These are phyloP conservation scores for Lampropteryx suffumata DNA, from an alignment of 2,888 invertebrate species.

Conservation along the genomic window DNA sequence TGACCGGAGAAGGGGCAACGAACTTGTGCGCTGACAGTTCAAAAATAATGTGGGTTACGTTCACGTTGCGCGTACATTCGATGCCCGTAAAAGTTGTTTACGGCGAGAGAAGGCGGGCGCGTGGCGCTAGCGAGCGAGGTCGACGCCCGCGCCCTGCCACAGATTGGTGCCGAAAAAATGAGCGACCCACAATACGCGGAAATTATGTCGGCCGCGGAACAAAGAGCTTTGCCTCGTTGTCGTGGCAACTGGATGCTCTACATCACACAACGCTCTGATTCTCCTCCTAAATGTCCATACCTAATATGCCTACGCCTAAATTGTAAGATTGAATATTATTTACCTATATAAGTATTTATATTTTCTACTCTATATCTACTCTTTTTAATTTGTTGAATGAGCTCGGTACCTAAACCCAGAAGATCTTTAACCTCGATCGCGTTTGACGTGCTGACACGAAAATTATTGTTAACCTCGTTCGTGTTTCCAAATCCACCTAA, in stretches of 20 bases:
- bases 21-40: conserved; percentile 80
- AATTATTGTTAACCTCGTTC: conserved; percentile 30
- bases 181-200: conserved; percentile 73
- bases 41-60: conserved; percentile 83
- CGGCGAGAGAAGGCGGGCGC: conserved; percentile 59
- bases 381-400: too few species aligned
- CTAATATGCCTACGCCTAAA: conserved; percentile 16
- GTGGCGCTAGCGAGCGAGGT: conserved; percentile 60
- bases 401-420: conserved; percentile 1
- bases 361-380: too few species aligned
- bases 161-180: conserved; percentile 78
- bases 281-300: conserved; percentile 7
- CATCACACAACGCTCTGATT: conserved; percentile 22
- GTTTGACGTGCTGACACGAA: conserved; percentile 10
- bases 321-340: too few species aligned
- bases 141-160: conserved; percentile 66
- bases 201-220: conserved; percentile 74
- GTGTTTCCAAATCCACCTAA: conserved; percentile 16
- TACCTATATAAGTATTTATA: too few species aligned
- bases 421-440: conserved; percentile 11
- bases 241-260: conserved; percentile 37
- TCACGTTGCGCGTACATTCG: conserved; percentile 80
- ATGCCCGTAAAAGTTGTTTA: conserved; percentile 81
- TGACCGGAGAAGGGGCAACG: conserved; percentile 72
- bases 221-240: conserved; percentile 56